phyloP scores from a whole-genome alignment of 2,113 vertebrate species.

The Edolisoma coerulescens region DNA sequence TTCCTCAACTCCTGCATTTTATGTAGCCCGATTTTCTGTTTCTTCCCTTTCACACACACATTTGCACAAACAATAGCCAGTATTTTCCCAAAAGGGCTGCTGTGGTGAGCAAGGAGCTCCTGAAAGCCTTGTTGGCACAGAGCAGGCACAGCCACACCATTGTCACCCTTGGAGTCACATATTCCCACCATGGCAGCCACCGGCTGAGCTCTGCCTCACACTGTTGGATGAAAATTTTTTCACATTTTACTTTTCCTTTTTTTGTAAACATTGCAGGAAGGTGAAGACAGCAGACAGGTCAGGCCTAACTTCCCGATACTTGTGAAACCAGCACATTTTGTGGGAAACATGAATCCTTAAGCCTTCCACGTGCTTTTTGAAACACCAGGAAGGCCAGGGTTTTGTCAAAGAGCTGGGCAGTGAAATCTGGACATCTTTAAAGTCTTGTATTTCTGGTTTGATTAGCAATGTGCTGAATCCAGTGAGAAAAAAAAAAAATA shows the following conservation, averaged over 20 bases:
- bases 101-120: neutral
- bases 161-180: rapidly evolving
- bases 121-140: neutral
- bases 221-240: neutral
- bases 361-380: neutral
- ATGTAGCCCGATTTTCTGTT: neutral
- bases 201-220: neutral
- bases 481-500: neutral
- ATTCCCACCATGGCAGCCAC: neutral
- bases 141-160: neutral
- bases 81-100: neutral
- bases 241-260: neutral
- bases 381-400: neutral
- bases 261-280: neutral
- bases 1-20: neutral
- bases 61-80: neutral
- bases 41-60: neutral
- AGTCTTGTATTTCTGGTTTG: neutral
- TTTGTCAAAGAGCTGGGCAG: neutral
- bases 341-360: neutral
- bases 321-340: neutral
- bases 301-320: rapidly evolving
- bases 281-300: neutral
- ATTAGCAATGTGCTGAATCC: neutral
- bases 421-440: neutral